Base-by-base conservation (phyloP, 2,888 invertebrate genomes). In the Melanotus villosus region DNA sequence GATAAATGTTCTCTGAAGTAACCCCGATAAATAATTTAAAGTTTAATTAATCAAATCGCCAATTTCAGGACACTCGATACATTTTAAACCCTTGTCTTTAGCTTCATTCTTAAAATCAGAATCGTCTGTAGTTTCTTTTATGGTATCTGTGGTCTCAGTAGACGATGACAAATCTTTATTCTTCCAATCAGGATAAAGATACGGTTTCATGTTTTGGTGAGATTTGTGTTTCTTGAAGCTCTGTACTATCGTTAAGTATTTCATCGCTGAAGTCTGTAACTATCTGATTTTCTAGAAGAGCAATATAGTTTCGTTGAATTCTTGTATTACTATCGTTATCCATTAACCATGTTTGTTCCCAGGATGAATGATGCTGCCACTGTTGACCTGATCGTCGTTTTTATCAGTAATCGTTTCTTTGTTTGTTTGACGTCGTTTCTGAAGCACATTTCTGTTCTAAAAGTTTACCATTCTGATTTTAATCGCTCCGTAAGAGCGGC, bases 1-100 rank as follows among this genome's bases (percentile, higher is more conserved):
- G 36, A 74, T 69, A 10, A 82, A 76, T 34, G 83, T 81, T 66
- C 80, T 79, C 47, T 80, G 76, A 47, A 83, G 76, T 23, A 83
- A 70, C 43, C 74, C 68, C 26, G 72, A 73, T 34, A 80, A 72
- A 72, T 80, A 79, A 16, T 73, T 73, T 10, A 72, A 23, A 1
- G 62, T 12, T 9, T 26, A 23, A 6, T 12, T 36, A n/a, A 62
- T 14, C 19, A 52, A 21, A 21, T 36, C 62, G 7, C 26, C 23
- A 12, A 52, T 62, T 21, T 50, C 23, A 23, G 45, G n/a, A 45
- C 1, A 45, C 1, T 19, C 21, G 19, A 1, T 4, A 26, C 26
- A 26, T 0, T 16, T 16, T 3, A 18, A 1, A n/a, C n/a, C n/a
- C 4, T 26, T 7, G 3, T 26, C 26, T 1, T 18, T 18, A 9